Percentiles rank a stretch among this genome's conserved stretches.
Conservation (phyloP, 2,113 vertebrate genomes). For the Montifringilla adamsi region DNA sequence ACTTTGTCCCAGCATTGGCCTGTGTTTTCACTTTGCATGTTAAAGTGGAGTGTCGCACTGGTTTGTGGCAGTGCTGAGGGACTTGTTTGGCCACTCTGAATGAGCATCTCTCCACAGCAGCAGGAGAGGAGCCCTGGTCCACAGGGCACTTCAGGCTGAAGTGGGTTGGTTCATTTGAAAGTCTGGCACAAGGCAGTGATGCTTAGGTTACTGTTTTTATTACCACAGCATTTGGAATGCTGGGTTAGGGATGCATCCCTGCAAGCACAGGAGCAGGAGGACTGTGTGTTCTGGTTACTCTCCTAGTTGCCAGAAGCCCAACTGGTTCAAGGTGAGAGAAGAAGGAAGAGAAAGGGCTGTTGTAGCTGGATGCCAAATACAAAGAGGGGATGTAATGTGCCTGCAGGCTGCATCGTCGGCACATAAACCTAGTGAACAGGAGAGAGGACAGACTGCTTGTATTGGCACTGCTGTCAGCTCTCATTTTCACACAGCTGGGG, state of each 20-base stretch:
- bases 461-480: slow-evolving; percentile 55
- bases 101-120: not conserved
- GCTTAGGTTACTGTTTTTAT: not conserved
- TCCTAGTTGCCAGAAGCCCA: not conserved
- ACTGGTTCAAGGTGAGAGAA: not conserved
- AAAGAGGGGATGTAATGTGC: not conserved
- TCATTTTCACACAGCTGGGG: slow-evolving; percentile 50
- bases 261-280: not conserved
- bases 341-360: not conserved
- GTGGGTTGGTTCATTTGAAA: not conserved
- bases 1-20: not conserved
- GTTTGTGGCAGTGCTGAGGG: not conserved
- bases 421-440: not conserved
- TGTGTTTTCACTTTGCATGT: not conserved
- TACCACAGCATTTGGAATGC: not conserved
- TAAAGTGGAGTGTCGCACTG: fast-evolving
- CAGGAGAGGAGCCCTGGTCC: not conserved
- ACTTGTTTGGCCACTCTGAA: not conserved
- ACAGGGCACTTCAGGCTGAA: not conserved
- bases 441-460: not conserved
- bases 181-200: not conserved
- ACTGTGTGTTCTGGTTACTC: not conserved
- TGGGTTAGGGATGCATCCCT: not conserved
- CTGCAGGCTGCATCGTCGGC: not conserved
- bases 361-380: not conserved